Evolutionary conservation across 2,797 vertebrate species (phyloP).

Genomic region (Erethizon dorsatum): DNA sequence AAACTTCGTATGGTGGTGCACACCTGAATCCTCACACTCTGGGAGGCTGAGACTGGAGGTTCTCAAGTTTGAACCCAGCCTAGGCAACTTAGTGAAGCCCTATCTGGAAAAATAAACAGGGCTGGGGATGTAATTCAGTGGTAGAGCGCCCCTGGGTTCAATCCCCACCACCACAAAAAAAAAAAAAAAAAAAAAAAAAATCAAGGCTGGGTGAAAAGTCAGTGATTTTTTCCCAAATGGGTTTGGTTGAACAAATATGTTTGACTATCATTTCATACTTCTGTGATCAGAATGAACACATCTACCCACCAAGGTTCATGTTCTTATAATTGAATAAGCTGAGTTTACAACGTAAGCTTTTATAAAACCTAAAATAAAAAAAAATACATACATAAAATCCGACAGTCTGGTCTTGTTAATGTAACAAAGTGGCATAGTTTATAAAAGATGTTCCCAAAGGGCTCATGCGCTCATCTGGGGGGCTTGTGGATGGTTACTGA

Average conservation of each 20-base stretch:
- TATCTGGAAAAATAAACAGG: not conserved
- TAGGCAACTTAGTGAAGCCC: not conserved
- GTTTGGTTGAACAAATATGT: conserved; percentile 4
- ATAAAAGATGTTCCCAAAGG: not conserved
- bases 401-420: not conserved
- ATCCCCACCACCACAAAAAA: not conserved
- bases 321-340: not conserved
- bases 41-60: not conserved
- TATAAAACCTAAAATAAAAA: not conserved
- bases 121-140: not conserved
- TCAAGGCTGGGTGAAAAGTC: not conserved
- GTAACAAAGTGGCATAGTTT: not conserved
- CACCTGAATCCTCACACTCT: not conserved
- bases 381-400: not conserved
- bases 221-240: conserved; percentile 14
- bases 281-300: conserved; percentile 33
- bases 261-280: not conserved
- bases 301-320: not conserved
- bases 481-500: not conserved
- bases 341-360: conserved; percentile 22
- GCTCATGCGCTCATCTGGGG: not conserved
- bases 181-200: not conserved
- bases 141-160: not conserved
- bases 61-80: not conserved
- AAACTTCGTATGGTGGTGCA: not conserved